Evolutionary conservation across 2,113 vertebrate genomes (phyloP), one percentile per base, ranked within the genome.

Genomic region (Brachyhypopomus gauderio): DNA sequence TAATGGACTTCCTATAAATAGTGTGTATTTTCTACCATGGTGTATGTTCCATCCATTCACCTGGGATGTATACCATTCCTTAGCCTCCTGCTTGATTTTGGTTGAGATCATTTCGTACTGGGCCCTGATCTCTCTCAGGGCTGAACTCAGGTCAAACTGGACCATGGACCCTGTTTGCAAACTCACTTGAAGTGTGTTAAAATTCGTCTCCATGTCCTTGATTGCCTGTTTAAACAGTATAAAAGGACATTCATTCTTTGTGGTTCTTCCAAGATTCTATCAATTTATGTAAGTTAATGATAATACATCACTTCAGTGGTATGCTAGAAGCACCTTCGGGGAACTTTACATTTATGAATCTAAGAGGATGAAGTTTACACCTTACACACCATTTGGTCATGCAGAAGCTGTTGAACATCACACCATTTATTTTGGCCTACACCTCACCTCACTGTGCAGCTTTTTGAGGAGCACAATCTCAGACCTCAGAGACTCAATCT

Each of bases 51-150:
- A 52, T 11, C 27, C 2, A 0, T 79, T 56, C 41, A 98, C 97
- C 96, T 99, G 98, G 27, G 97, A 97, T 81, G 97, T 97, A 91
- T 99, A 97, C 97, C 97, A 98, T 1, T 98, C 96, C 84, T 99
- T 96, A 0, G 97, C 94, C 76, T 98, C 95, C 83, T 96, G 96
- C 92, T 98, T 94, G 87, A 98, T 98, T 89, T 96, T 98, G 4
- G 93, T 86, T 0, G 97, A 96, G 7, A 99, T 98, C 92, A 56
- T 97, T 91, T 99, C 97, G 22, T 99, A 99, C 81, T 99, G 97
- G 5, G 94, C 91, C 59, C 97, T 94, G 90, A 99, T 98, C 75
- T 98, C 97, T 63, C 94, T 91, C 89, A 99, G 94, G 0, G 97
- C 97, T 0, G 93, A 94, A 0, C 96, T 98, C 77, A 99, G 92